Evolutionary conservation across 1,140 invertebrate genomes (phyloP).

Genomic region (Zelostemma sp.): DNA sequence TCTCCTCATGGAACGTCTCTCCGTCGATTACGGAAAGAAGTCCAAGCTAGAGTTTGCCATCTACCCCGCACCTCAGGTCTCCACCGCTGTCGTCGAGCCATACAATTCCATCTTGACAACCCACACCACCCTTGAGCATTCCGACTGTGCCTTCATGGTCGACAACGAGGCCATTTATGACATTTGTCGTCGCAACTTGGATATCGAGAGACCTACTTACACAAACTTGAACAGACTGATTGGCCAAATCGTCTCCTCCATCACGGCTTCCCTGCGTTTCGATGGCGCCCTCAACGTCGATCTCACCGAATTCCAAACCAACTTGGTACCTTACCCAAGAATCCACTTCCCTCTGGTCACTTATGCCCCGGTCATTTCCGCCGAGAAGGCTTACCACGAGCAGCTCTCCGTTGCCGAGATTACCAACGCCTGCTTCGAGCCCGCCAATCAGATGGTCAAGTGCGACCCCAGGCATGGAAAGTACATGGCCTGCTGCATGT

Average conservation of each 20-base stretch:
- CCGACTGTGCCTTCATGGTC: constrained; percentile 78
- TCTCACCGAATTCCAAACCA: constrained; percentile 76
- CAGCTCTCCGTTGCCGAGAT: constrained; percentile 74
- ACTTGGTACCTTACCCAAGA: constrained; percentile 74
- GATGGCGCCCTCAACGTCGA: constrained; percentile 55
- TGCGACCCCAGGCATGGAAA: constrained; percentile 79
- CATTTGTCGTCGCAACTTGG: constrained; percentile 75
- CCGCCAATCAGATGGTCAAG: constrained; percentile 79
- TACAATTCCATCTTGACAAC: constrained; percentile 73
- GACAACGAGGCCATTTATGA: constrained; percentile 82
- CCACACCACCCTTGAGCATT: constrained; percentile 80
- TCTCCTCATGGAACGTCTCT: constrained; percentile 77
- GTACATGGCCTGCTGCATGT: constrained; percentile 80
- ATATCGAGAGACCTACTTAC: constrained; percentile 75
- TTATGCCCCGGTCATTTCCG: constrained; percentile 74
- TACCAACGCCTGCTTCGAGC: constrained; percentile 80
- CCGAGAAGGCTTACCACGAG: constrained; percentile 73
- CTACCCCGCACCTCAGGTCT: constrained; percentile 82
- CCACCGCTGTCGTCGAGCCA: constrained; percentile 79
- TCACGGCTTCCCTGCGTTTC: constrained; percentile 71
- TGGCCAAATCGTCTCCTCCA: constrained; percentile 76
- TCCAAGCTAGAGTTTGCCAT: constrained; percentile 78
- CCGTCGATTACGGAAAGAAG: constrained; percentile 79
- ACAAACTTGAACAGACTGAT: constrained; percentile 77
- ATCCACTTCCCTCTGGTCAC: constrained; percentile 74